Conservation (phyloP, 2,113 vertebrate species). For the Apodemus sylvaticus region DNA sequence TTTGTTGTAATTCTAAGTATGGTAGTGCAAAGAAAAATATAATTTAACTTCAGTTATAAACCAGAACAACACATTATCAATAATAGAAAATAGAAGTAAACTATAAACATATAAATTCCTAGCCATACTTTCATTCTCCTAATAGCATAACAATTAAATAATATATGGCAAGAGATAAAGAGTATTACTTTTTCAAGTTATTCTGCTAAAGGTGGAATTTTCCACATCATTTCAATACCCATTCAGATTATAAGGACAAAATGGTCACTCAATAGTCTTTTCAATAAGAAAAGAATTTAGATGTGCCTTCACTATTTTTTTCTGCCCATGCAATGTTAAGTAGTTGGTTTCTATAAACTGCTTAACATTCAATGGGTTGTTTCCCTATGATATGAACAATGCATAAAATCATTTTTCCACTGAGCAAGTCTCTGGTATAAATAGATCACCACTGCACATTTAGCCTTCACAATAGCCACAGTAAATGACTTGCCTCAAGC, state of each 20-base stretch:
- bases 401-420: slow-evolving; percentile 33
- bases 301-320: background rate
- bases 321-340: slow-evolving; percentile 23
- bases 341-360: slow-evolving; percentile 52
- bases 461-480: slow-evolving; percentile 43
- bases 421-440: slow-evolving; percentile 35
- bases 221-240: slow-evolving; percentile 13
- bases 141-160: slow-evolving; percentile 2
- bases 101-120: slow-evolving; percentile 34
- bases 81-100: slow-evolving; percentile 23
- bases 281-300: slow-evolving; percentile 35
- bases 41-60: slow-evolving; percentile 62
- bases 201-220: slow-evolving; percentile 24
- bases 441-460: slow-evolving; percentile 41
- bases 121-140: background rate
- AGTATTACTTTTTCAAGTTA: slow-evolving; percentile 24
- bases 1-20: slow-evolving; percentile 48
- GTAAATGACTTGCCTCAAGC: slow-evolving; percentile 62
- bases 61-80: slow-evolving; percentile 53
- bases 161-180: slow-evolving; percentile 45
- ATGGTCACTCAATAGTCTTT: slow-evolving; percentile 6
- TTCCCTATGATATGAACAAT: slow-evolving; percentile 55
- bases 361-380: slow-evolving; percentile 51
- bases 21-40: slow-evolving; percentile 56
- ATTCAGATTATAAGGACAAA: slow-evolving; percentile 51